Conservation (phyloP, 1,140 invertebrate species). For the Lerema accius region DNA sequence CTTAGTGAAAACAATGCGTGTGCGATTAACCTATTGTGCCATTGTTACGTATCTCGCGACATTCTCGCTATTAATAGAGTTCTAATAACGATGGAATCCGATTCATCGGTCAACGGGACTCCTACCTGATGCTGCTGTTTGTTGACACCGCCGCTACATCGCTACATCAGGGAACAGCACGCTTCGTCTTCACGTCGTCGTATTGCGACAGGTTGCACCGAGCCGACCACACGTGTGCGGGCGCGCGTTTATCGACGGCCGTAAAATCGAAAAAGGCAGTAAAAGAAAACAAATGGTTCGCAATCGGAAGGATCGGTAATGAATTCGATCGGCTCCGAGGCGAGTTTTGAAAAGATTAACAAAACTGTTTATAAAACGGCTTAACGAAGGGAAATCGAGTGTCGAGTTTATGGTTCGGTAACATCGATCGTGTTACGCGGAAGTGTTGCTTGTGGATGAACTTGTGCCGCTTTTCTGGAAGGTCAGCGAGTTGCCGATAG, state of each 20-base stretch:
- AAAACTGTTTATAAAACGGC: conserved; percentile 45
- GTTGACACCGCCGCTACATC: conserved; percentile 37
- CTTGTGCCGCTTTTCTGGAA: conserved; percentile 46
- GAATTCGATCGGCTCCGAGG: conserved; percentile 1
- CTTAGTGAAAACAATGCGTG: conserved; percentile 33
- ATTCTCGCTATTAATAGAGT: conserved; percentile 12
- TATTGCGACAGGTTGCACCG: conserved; percentile 54
- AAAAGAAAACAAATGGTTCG: conserved; percentile 41
- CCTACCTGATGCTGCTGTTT: conserved; percentile 34
- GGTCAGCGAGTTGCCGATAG: conserved; percentile 8
- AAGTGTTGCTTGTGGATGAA: conserved; percentile 39
- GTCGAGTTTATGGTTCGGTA: conserved; percentile 39
- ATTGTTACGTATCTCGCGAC: conserved; percentile 41
- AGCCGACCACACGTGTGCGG: conserved; percentile 49
- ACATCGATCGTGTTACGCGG: conserved; percentile 37
- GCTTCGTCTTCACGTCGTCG: conserved; percentile 34
- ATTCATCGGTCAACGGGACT: conserved; percentile 11
- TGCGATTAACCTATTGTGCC: conserved; percentile 39
- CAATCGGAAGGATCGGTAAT: conserved; percentile 32
- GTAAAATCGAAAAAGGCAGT: conserved; percentile 38
- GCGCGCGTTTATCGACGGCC: conserved; percentile 37
- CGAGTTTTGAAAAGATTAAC: conserved; percentile 45
- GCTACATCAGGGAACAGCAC: too few species aligned
- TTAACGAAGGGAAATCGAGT: conserved; percentile 39
- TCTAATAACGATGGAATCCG: conserved; percentile 15